phyloP scores from a whole-genome alignment of 2,797 vertebrate species.

The Sus cebifrons region DNA sequence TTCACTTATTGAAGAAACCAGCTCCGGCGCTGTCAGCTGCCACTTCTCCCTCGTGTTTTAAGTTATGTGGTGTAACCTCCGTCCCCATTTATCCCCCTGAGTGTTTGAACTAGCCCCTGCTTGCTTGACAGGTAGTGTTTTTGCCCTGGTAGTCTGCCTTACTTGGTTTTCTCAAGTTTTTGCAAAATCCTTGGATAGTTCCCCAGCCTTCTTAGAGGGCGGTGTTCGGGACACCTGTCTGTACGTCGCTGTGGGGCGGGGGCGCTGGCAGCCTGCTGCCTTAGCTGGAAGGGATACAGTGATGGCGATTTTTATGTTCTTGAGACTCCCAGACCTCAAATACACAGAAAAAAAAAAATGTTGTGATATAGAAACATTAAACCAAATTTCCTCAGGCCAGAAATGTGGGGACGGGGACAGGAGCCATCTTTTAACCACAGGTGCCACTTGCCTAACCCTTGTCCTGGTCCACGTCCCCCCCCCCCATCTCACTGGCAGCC shows the following conservation, averaged over 20 bases:
- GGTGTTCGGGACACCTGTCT: neutral
- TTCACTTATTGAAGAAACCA: neutral
- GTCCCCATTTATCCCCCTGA: rapidly evolving
- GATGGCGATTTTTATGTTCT: neutral
- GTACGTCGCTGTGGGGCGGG: neutral
- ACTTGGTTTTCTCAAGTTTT: constrained; percentile 69
- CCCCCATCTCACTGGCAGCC: neutral
- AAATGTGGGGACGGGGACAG: neutral
- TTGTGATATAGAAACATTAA: neutral
- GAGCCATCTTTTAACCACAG: neutral
- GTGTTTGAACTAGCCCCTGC: constrained; percentile 67
- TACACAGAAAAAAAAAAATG: neutral
- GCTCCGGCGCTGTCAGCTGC: neutral
- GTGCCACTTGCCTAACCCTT: neutral
- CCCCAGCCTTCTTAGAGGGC: neutral
- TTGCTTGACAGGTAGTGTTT: constrained; percentile 51
- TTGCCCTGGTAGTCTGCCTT: constrained; percentile 30
- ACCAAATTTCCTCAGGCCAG: neutral
- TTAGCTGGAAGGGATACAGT: neutral
- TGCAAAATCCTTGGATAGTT: constrained; percentile 62
- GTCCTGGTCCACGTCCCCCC: too few species aligned
- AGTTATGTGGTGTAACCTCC: neutral
- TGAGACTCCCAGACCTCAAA: neutral
- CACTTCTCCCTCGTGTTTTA: neutral
- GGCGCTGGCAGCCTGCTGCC: neutral